These are phyloP conservation scores for Muntiacus muntjak DNA, from an alignment of 2,113 vertebrate genomes.

Conservation along the genomic window DNA sequence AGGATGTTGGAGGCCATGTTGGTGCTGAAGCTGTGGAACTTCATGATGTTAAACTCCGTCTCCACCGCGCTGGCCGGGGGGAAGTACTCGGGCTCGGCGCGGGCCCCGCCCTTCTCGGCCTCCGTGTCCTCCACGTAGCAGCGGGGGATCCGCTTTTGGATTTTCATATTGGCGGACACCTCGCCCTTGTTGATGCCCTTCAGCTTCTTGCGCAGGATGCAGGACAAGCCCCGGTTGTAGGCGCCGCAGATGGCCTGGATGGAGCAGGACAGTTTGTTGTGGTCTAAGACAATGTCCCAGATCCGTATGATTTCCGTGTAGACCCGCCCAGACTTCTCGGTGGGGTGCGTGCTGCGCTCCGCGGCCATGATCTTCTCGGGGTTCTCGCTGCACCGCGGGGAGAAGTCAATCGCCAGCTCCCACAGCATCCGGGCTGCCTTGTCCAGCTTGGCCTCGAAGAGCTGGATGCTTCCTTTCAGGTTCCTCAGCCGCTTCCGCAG, in stretches of 20 bases:
- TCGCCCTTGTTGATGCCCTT: conserved; percentile 77
- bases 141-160: conserved; percentile 78
- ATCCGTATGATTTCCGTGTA: conserved; percentile 88
- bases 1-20: conserved; percentile 86
- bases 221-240: conserved; percentile 82
- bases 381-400: conserved; percentile 85
- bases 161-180: conserved; percentile 64
- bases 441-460: conserved; percentile 84
- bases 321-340: conserved; percentile 77
- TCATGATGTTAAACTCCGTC: conserved; percentile 86
- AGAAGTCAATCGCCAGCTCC: conserved; percentile 87
- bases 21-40: conserved; percentile 89
- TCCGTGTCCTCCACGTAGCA: conserved; percentile 82
- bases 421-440: conserved; percentile 86
- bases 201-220: conserved; percentile 84
- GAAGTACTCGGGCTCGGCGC: conserved; percentile 77
- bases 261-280: conserved; percentile 78
- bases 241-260: conserved; percentile 80
- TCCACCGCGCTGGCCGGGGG: conserved; percentile 84
- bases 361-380: conserved; percentile 81
- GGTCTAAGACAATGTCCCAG: conserved; percentile 86
- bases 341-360: conserved; percentile 31
- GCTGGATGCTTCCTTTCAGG: conserved; percentile 81
- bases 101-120: conserved; percentile 55
- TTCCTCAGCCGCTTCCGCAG: conserved; percentile 83